A percentile compares a stretch with the other conserved stretches of the same genome.
These are phyloP conservation scores for Aramus guarauna DNA, from an alignment of 2,113 vertebrate genomes.

Conservation along the genomic window DNA sequence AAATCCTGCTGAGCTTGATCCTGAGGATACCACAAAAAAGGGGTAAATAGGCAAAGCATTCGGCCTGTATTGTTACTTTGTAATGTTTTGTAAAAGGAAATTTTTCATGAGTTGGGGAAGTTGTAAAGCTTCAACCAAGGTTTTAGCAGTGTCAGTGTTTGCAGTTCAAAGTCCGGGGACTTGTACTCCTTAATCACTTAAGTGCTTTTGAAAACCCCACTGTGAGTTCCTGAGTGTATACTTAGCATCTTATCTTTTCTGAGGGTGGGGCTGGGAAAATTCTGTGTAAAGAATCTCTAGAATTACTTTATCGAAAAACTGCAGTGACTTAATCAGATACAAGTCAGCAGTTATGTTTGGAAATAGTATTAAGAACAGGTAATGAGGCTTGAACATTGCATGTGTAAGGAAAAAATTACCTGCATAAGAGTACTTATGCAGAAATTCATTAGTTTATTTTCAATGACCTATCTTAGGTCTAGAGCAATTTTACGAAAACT, in stretches of 20 bases:
- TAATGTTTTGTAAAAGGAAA: background rate
- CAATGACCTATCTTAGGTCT: background rate
- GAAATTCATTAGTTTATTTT: background rate
- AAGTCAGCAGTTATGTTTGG: background rate
- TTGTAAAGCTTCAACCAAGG: background rate
- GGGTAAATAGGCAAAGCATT: background rate
- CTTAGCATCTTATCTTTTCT: background rate
- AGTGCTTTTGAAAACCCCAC: background rate
- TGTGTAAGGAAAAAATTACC: background rate
- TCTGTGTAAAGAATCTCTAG: background rate
- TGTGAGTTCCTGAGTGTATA: background rate
- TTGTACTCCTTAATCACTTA: background rate
- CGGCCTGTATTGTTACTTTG: background rate
- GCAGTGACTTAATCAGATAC: background rate
- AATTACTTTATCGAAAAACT: background rate
- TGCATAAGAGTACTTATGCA: background rate
- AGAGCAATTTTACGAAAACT: background rate
- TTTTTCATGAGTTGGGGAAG: background rate
- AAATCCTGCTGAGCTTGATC: background rate
- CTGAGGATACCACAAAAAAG: background rate
- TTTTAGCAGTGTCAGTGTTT: slow-evolving; percentile 24
- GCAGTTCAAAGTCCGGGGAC: slow-evolving; percentile 9
- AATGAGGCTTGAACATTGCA: background rate
- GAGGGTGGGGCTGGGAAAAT: background rate
- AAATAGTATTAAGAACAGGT: background rate